These are phyloP conservation scores for Bombus huntii DNA, from an alignment of 1,140 invertebrate genomes.

Conservation along the genomic window DNA sequence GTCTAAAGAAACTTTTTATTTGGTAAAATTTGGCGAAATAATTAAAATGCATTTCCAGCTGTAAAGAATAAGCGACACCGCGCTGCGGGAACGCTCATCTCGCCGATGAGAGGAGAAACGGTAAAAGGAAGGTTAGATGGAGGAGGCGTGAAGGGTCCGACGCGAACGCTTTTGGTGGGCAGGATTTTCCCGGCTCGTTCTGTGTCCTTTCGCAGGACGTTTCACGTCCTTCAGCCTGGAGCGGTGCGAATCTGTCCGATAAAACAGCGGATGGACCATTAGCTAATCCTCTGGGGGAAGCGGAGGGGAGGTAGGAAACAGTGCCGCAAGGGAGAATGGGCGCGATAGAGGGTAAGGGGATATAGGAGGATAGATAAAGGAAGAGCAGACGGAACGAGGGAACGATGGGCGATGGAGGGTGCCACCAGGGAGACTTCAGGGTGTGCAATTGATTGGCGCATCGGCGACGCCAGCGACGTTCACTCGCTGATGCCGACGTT, in stretches of 20 bases:
- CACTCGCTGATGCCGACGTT: slow-evolving; percentile 65
- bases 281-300: slow-evolving; percentile 77
- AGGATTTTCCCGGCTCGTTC: slow-evolving; percentile 57
- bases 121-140: not conserved
- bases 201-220: slow-evolving; percentile 53
- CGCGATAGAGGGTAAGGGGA: slow-evolving; percentile 3
- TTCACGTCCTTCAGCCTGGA: slow-evolving; percentile 59
- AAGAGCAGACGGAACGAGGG: slow-evolving; percentile 55
- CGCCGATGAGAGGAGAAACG: not conserved
- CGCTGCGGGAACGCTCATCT: not conserved
- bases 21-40: too few species aligned
- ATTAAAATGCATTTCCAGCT: too few species aligned
- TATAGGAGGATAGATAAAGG: slow-evolving; percentile 41
- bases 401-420: slow-evolving; percentile 53
- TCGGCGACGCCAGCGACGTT: slow-evolving; percentile 62
- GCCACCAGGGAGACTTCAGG: slow-evolving; percentile 73
- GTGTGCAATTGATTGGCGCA: slow-evolving; percentile 80
- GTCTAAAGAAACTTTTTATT: too few species aligned
- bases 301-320: slow-evolving; percentile 69
- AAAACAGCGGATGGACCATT: slow-evolving; percentile 80
- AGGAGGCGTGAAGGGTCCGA: not conserved
- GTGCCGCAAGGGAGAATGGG: slow-evolving; percentile 55
- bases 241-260: slow-evolving; percentile 79
- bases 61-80: too few species aligned
- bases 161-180: slow-evolving; percentile 38